phyloP scores from a whole-genome alignment of 2,797 vertebrate species.

The Leontocebus nigricollis region DNA sequence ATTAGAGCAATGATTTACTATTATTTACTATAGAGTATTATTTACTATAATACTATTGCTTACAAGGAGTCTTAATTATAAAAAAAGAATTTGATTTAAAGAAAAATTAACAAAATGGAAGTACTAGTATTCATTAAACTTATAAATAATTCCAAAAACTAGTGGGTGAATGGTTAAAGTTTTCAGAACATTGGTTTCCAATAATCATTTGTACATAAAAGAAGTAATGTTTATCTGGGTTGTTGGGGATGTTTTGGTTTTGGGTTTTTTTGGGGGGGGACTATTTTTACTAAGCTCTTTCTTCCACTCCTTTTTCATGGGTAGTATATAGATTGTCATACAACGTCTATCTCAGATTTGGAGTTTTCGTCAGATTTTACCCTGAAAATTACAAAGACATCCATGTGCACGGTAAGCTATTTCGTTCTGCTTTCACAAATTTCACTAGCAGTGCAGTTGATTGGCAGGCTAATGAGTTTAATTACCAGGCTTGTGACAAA shows the following conservation, averaged over 20 bases:
- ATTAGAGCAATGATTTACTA: background rate
- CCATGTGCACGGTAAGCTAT: constrained; percentile 90
- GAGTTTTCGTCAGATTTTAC: constrained; percentile 93
- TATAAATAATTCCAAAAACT: background rate
- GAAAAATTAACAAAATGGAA: background rate
- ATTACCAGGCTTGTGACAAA: constrained; percentile 82
- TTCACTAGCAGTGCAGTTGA: constrained; percentile 23
- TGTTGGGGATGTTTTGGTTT: background rate
- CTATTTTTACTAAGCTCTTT: constrained; percentile 28
- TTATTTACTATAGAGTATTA: too few species aligned
- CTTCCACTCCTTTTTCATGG: constrained; percentile 59
- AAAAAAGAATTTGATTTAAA: constrained; percentile 26
- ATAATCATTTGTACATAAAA: background rate
- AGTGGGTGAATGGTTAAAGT: background rate
- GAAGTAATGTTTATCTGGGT: background rate
- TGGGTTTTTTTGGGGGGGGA: background rate
- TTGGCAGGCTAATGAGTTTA: constrained; percentile 78
- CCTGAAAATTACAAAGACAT: constrained; percentile 87
- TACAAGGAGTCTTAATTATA: background rate
- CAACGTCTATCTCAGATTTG: constrained; percentile 88
- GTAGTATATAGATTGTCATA: constrained; percentile 92
- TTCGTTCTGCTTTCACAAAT: constrained; percentile 27
- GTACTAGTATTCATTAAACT: background rate
- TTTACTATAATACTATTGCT: background rate
- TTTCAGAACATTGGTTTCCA: background rate